These are phyloP conservation scores for Heliconius erato DNA, from an alignment of 2,888 invertebrate species.

Conservation along the genomic window DNA sequence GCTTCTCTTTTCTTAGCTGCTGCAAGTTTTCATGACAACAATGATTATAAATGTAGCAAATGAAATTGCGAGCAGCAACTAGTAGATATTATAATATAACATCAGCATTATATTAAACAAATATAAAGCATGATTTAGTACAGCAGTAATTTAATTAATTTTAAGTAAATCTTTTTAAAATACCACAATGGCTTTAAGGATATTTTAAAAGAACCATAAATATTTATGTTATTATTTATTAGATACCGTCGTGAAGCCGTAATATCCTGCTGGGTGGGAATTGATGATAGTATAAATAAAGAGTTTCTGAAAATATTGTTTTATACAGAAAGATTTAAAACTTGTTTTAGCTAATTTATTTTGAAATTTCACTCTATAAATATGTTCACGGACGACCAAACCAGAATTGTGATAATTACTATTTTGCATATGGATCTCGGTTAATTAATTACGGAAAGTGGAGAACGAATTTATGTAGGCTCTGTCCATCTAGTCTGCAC, in stretches of 20 bases:
- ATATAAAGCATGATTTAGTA: background rate
- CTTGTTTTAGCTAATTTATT: background rate
- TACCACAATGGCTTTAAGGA: conserved; percentile 6
- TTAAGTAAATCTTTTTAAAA: background rate
- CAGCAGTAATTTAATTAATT: background rate
- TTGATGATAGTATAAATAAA: conserved; percentile 21
- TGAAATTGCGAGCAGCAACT: too few species aligned
- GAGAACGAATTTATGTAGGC: too few species aligned
- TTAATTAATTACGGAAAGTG: too few species aligned
- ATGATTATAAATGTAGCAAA: too few species aligned
- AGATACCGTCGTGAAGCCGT: background rate
- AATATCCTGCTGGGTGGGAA: conserved; percentile 11
- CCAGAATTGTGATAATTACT: too few species aligned
- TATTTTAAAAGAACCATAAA: conserved; percentile 12
- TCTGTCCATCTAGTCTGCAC: too few species aligned
- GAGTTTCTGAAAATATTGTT: background rate
- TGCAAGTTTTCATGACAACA: too few species aligned
- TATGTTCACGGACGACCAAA: too few species aligned
- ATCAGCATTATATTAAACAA: background rate
- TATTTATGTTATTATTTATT: conserved; percentile 25
- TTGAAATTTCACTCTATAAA: too few species aligned
- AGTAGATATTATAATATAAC: too few species aligned
- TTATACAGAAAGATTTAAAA: background rate
- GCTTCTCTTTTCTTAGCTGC: too few species aligned
- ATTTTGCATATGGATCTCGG: too few species aligned